A percentile compares a stretch with the other conserved stretches of the same genome.
These are phyloP conservation scores for Cichlasoma orientale DNA, from an alignment of 2,797 vertebrate species.

Conservation along the genomic window DNA sequence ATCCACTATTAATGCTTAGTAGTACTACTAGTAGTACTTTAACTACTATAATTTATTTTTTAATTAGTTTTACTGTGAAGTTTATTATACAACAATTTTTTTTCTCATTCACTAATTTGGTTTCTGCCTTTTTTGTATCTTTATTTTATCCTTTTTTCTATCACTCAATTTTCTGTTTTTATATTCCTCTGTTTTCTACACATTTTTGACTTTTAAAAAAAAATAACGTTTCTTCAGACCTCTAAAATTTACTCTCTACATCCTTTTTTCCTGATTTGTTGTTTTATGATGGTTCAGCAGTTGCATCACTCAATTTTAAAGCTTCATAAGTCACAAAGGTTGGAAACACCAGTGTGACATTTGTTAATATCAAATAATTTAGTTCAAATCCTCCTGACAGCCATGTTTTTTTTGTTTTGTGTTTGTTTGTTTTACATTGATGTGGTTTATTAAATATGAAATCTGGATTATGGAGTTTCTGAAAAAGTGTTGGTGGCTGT, in stretches of 20 bases:
- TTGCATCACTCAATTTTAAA: not conserved
- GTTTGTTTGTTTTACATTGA: not conserved
- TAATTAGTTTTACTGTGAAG: not conserved
- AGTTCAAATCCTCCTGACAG: too few species aligned
- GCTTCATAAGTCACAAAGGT: not conserved
- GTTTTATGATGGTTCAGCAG: not conserved
- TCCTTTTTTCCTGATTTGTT: not conserved
- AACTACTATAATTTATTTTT: not conserved
- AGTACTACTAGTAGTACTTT: not conserved
- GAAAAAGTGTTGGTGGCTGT: not conserved
- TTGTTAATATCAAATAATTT: not conserved
- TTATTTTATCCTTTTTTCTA: accelerated
- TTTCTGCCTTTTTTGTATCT: not conserved
- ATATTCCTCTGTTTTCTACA: not conserved
- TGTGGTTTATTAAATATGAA: not conserved
- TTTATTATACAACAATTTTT: not conserved
- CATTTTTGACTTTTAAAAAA: not conserved
- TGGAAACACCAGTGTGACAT: not conserved
- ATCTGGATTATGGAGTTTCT: not conserved
- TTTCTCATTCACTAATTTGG: not conserved
- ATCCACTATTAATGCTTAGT: not conserved
- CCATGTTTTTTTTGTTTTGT: not conserved
- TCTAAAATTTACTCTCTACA: not conserved
- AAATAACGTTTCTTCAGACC: not conserved
- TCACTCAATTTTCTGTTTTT: too few species aligned